Base-by-base conservation (phyloP, 1,140 invertebrate genomes). In the Heliconius nattereri region DNA sequence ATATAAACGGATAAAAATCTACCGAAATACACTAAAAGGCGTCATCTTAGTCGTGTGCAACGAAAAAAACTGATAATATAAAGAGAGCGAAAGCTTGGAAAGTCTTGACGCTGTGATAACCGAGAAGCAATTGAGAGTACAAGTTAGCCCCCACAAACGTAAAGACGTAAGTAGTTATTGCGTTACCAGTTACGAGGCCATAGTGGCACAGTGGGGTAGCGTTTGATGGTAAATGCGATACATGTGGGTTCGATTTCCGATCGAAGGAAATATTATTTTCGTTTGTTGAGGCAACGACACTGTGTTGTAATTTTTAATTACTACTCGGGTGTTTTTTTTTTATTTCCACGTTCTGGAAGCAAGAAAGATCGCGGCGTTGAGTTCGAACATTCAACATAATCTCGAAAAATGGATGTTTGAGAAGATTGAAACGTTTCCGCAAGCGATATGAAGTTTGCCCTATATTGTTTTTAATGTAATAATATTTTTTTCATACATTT, bases 11-110 rank as follows among this genome's bases (percentile, higher is more conserved):
- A n/a, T n/a, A 57, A 57, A 57, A 57, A 16, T 5, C 1, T 66
- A 66, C 60, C 60, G 23, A 26, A 26, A 66, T 26, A 26, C 23
- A 66, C 26, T 8, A 66, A 66, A 66, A 66, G 7, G 23, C 60
- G 23, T 26, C 60, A 66, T 66, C 13, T 66, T 66, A 26, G 13
- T 26, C 9, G n/a, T 13, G 23, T 9, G 13, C 8, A 66, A 29
- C 9, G 11, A 66, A 66, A 29, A 66, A 13, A 26, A 23, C 23
- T 26, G 13, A 66, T 29, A 9, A 66, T 66, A 29, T 16, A 16
- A 66, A 79, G 88, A 92, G 92, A 94, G 87, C 85, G 89, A 92
- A 92, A 92, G 88, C 86, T 86, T 89, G 90, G 91, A 92, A 90
- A 91, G 90, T 92, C 90, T 88, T 87, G 86, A 71, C 82, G 86